Base-by-base conservation (phyloP, 2,797 vertebrate genomes). In the Parambassis ranga region DNA sequence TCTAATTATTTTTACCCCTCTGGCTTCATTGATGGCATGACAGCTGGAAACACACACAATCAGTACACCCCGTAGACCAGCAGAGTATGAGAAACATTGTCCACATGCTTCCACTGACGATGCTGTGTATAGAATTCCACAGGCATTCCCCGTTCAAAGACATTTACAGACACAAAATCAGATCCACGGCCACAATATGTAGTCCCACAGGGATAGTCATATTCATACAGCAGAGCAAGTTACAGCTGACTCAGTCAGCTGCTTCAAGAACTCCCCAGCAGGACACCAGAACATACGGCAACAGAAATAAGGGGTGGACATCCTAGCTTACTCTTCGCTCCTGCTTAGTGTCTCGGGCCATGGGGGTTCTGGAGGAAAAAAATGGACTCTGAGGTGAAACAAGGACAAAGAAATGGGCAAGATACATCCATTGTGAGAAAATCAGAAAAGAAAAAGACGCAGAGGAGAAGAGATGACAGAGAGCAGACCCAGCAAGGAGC, bases 401-500 rank as follows among this genome's bases (percentile, higher is more conserved):
- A 10, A 68, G 42, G 38, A 62, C 19, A 33, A 62, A 79, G 60
- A 85, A 71, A 53, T 53, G 28, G 47, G 15, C 35, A 51, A 37
- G 43, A 75, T 62, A 82, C 51, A 83, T 83, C 81, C 70, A 49
- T 47, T 69, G 60, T 71, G 48, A 65, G 22, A 35, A 63, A 69
- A 80, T 56, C 55, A 46, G 19, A 51, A 52, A 23, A 47, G 11
- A 59, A 63, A 59, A 68, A 67, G 33, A 52, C 26, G 41, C 28
- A 71, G 30, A 70, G 19, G 20, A 66, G 46, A 69, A 41, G 19
- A 65, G 67, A 71, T 63, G 70, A 73, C 49, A 69, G 77, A 43
- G 38, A 74, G 59, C 67, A 62, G 44, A 83, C 52, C 65, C 76
- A 66, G 75, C 80, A 56, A 80, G 71, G 64, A 81, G 83, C 63